Base-by-base conservation (phyloP, 2,888 invertebrate species). In the Tethea ocularis region DNA sequence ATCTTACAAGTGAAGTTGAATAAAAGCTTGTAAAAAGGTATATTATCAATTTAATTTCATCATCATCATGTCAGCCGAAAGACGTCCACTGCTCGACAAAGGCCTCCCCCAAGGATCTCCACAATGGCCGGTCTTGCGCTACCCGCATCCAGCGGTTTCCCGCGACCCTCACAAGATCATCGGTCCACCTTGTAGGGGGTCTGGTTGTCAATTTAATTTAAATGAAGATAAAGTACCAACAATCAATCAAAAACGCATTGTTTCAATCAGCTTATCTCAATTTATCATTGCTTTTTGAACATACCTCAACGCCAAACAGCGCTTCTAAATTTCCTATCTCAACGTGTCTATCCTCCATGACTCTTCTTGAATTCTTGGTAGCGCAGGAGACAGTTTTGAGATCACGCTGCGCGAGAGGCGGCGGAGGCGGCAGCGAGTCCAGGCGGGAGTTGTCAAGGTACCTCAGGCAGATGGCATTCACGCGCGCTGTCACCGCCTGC, bases 321-420 rank as follows among this genome's bases (percentile, higher is more conserved):
- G 95, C 94, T 84, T 97, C 96, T 75, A 98, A 94, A 82, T 98
- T 97, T 56, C 97, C 96, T 62, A 98, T 94, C 75, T 97, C 95
- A 4, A 97, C 95, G 81, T 97, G 97, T 55, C 97, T 94, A 86
- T 99, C 99, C 88, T 99, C 99, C 98, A 99, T 98, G 80, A 95
- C 96, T 61, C 98, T 94, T 58, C 98, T 94, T 38, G 94, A 94
- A 89, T 99, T 98, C 88, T 96, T 97, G 29, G 96, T 94, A 57
- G 97, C 96, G 75, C 94, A 95, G 36, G 95, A 94, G 64, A 96
- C 96, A 72, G 92, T 85, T 86, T 88, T 87, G 62, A 89, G 83
- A 64, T 93, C 94, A 52, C 88, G 85, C 57, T 94, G 93, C 24
- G 86, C 84, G 52, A 88, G 88, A 58, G 94, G 93, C 59, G 94